These are phyloP conservation scores for Gymnocheta viridis DNA, from an alignment of 2,888 invertebrate genomes.

Conservation along the genomic window DNA sequence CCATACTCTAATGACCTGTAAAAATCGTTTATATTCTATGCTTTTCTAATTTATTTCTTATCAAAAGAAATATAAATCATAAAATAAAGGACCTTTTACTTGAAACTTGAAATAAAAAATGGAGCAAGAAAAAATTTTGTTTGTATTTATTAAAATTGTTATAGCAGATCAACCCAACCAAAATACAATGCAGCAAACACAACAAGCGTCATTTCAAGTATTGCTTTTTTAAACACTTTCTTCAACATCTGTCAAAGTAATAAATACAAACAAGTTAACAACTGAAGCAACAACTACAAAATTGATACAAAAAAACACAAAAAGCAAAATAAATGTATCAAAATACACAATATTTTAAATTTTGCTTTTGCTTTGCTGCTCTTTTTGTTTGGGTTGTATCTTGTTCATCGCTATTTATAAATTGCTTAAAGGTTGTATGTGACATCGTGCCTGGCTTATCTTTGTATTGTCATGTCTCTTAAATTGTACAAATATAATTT, in stretches of 20 bases:
- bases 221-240: not conserved
- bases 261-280: slow-evolving; percentile 46
- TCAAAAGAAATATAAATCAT: slow-evolving; percentile 16
- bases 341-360: not conserved
- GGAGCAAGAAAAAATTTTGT: not conserved
- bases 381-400: not conserved
- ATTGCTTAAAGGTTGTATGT: slow-evolving; percentile 58
- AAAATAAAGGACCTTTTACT: slow-evolving; percentile 27
- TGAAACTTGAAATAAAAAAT: not conserved
- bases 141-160: too few species aligned
- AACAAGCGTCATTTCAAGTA: not conserved
- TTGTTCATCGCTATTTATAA: slow-evolving; percentile 53
- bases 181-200: not conserved
- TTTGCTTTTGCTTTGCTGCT: not conserved
- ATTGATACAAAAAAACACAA: too few species aligned
- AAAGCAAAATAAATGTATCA: not conserved
- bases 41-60: not conserved
- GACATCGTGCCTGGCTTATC: slow-evolving; percentile 60
- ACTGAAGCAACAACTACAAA: not conserved
- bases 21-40: not conserved
- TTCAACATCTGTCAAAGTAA: slow-evolving; percentile 55
- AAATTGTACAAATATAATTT: slow-evolving; percentile 21
- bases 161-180: not conserved
- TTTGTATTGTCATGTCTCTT: slow-evolving; percentile 44
- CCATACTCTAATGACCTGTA: too few species aligned